phyloP scores from a whole-genome alignment of 1,140 invertebrate genomes.

The Brachionus rotundiformis region DNA sequence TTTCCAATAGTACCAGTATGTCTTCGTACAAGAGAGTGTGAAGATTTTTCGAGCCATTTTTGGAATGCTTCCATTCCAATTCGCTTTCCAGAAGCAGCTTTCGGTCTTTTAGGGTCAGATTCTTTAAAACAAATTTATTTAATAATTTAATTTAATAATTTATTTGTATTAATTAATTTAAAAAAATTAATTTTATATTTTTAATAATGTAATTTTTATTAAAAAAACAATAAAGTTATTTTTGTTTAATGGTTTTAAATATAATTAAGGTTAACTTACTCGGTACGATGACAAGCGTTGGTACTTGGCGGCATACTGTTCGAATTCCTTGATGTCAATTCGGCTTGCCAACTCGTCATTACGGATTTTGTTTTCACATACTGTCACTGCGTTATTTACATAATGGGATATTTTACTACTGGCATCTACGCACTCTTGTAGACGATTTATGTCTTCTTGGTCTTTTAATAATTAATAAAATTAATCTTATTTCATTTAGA shows the following conservation, averaged over 20 bases:
- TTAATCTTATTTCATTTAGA: neutral
- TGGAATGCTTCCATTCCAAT: slow-evolving; percentile 23
- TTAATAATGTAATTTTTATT: too few species aligned
- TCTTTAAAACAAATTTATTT: neutral
- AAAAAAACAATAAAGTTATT: too few species aligned
- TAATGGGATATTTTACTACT: slow-evolving; percentile 47
- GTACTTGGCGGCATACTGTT: slow-evolving; percentile 9
- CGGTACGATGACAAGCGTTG: neutral
- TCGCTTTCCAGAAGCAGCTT: slow-evolving; percentile 29
- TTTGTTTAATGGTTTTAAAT: too few species aligned
- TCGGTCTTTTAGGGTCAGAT: neutral
- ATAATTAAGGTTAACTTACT: neutral
- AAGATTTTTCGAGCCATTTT: neutral
- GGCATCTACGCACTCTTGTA: slow-evolving; percentile 35
- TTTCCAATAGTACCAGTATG: slow-evolving; percentile 36
- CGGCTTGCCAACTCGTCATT: slow-evolving; percentile 24
- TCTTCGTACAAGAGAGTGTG: slow-evolving; percentile 27
- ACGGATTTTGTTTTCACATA: slow-evolving; percentile 26
- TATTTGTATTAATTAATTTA: neutral
- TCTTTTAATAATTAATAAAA: slow-evolving; percentile 1
- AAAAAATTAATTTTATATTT: too few species aligned
- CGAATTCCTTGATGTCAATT: slow-evolving; percentile 44
- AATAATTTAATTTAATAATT: neutral
- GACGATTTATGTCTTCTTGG: slow-evolving; percentile 13
- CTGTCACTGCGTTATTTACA: slow-evolving; percentile 49